Evolutionary conservation across 1,140 invertebrate genomes (phyloP).

Genomic region (Diachasmimorpha longicaudata): DNA sequence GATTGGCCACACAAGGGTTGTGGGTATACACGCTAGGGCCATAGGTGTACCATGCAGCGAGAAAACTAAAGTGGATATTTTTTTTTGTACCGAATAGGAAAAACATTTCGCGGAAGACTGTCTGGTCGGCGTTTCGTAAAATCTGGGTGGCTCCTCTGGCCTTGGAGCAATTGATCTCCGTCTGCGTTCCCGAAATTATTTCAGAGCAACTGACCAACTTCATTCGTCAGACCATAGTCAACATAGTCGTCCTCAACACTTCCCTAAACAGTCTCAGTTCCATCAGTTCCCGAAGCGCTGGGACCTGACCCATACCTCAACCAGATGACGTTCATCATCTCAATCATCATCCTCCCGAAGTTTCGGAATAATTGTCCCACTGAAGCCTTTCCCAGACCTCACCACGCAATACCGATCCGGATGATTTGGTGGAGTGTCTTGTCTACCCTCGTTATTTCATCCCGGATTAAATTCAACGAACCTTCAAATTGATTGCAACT

Average conservation of each 20-base stretch:
- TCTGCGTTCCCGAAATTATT: no score
- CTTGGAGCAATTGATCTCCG: not conserved
- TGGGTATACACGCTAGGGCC: constrained; percentile 9
- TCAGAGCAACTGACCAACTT: no score
- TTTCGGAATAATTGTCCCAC: not conserved
- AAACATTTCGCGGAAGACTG: not conserved
- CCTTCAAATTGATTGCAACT: constrained; percentile 23
- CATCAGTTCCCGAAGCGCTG: no score
- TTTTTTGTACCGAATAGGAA: not conserved
- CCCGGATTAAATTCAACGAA: constrained; percentile 21
- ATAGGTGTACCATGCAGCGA: constrained; percentile 6
- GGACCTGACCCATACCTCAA: no score
- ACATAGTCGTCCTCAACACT: no score
- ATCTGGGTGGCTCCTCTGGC: not conserved
- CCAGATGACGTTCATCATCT: not conserved
- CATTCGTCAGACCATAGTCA: no score
- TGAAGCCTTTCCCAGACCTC: not conserved
- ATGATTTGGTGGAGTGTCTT: constrained; percentile 1
- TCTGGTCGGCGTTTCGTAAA: not conserved
- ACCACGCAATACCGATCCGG: not conserved
- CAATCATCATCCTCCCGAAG: not conserved
- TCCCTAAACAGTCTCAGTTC: no score
- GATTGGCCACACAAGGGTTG: constrained; percentile 23
- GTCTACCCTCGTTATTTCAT: constrained; percentile 22
- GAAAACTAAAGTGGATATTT: not conserved